These are phyloP conservation scores for Anolis carolinensis DNA, from an alignment of 2,113 vertebrate species.

Conservation along the genomic window DNA sequence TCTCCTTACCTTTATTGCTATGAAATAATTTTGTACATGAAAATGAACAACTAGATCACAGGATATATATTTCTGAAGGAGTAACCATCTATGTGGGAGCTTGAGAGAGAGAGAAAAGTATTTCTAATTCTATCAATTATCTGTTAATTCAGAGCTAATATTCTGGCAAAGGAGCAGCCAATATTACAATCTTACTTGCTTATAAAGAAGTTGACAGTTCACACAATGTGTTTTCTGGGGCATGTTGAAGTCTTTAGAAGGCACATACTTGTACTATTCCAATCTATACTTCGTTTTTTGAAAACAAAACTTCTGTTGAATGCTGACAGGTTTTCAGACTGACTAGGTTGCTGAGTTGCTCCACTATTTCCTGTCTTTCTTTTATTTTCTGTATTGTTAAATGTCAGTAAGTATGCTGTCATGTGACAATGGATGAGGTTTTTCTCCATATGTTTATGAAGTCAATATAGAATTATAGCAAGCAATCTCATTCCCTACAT, in stretches of 20 bases:
- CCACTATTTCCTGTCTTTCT: not conserved
- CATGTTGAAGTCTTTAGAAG: conserved; percentile 4
- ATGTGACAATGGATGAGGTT: not conserved
- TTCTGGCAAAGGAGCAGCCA: conserved; percentile 21
- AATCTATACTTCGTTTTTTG: conserved; percentile 26
- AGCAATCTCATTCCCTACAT: conserved; percentile 13
- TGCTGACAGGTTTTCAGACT: conserved; percentile 34
- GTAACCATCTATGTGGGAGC: too few relatives aligned
- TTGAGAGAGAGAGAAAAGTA: too few relatives aligned
- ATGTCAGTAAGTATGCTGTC: not conserved
- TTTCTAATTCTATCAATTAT: not conserved
- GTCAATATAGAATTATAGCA: not conserved
- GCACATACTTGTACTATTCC: not conserved
- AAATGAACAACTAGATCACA: conserved; percentile 12
- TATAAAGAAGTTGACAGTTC: conserved; percentile 32
- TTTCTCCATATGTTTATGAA: conserved; percentile 8
- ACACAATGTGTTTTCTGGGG: conserved; percentile 9
- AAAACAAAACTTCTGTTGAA: rapidly evolving
- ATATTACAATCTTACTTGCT: not conserved
- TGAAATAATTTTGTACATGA: conserved; percentile 18
- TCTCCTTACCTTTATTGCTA: not conserved
- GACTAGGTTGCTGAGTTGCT: conserved; percentile 7
- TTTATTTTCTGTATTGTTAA: conserved; percentile 14
- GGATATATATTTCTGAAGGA: not conserved
- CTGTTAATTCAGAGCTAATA: not conserved